Percentiles rank a stretch among this genome's conserved stretches.
These are phyloP conservation scores for Acrocephalus scirpaceus DNA, from an alignment of 2,797 vertebrate genomes.

Conservation along the genomic window DNA sequence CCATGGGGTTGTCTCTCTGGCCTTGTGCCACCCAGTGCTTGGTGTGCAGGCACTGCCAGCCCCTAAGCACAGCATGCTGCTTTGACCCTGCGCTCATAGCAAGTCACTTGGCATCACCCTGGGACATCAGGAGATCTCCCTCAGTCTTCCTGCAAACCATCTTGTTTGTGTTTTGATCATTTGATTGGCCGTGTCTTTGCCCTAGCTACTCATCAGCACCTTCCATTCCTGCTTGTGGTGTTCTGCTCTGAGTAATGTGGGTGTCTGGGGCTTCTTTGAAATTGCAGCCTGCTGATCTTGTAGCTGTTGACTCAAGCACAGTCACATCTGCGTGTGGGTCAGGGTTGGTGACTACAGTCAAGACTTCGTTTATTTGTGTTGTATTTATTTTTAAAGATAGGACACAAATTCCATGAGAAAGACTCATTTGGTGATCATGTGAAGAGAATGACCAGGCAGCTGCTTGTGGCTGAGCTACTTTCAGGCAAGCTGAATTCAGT, in stretches of 20 bases:
- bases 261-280: background rate
- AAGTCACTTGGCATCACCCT: background rate
- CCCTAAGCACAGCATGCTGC: fast-evolving
- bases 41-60: fast-evolving
- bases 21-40: background rate
- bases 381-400: constrained; percentile 42
- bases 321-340: background rate
- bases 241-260: background rate
- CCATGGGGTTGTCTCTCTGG: background rate
- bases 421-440: constrained; percentile 42
- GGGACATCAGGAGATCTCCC: background rate
- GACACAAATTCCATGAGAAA: constrained; percentile 45
- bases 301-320: constrained; percentile 33
- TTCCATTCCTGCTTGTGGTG: background rate
- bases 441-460: constrained; percentile 20
- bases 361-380: background rate
- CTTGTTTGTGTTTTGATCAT: background rate
- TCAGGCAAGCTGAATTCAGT: background rate
- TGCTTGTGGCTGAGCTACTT: background rate
- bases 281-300: background rate
- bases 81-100: background rate
- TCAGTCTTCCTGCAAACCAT: background rate
- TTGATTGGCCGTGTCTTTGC: background rate
- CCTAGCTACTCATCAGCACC: background rate
- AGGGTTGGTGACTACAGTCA: background rate